Percentiles rank a stretch among this genome's conserved stretches.
Conservation (phyloP, 2,797 vertebrate genomes). For the Pteropus rufus region DNA sequence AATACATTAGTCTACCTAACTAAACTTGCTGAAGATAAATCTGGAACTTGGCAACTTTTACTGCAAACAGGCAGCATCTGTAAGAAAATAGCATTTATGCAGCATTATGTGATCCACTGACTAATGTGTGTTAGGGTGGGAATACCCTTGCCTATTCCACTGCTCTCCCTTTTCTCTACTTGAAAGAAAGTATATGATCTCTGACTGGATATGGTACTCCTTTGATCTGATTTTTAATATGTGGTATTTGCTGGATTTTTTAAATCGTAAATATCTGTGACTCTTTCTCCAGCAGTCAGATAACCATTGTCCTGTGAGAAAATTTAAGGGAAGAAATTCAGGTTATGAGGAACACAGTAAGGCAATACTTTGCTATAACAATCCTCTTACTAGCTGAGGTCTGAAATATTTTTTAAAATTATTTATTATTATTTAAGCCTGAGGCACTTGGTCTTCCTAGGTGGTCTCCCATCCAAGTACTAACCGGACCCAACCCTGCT, state of each 20-base stretch:
- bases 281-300: not conserved
- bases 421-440: too few relatives aligned
- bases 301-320: not conserved
- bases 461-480: too few relatives aligned
- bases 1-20: not conserved
- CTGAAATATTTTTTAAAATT: not conserved
- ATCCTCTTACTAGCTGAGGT: not conserved
- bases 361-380: conserved; percentile 11
- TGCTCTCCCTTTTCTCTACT: not conserved
- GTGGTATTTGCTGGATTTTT: not conserved
- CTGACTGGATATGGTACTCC: not conserved
- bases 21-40: conserved; percentile 23
- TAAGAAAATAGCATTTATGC: conserved; percentile 26
- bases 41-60: not conserved
- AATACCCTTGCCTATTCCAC: not conserved
- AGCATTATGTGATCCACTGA: conserved; percentile 26
- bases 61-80: not conserved
- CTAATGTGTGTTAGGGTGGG: not conserved
- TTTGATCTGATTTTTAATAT: not conserved
- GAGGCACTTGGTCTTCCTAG: too few relatives aligned
- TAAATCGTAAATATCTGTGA: not conserved
- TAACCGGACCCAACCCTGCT: too few relatives aligned
- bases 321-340: conserved; percentile 19
- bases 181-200: not conserved
- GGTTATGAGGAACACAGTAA: not conserved